Base-by-base conservation (phyloP, 2,888 invertebrate species). In the Aethes cnicana region DNA sequence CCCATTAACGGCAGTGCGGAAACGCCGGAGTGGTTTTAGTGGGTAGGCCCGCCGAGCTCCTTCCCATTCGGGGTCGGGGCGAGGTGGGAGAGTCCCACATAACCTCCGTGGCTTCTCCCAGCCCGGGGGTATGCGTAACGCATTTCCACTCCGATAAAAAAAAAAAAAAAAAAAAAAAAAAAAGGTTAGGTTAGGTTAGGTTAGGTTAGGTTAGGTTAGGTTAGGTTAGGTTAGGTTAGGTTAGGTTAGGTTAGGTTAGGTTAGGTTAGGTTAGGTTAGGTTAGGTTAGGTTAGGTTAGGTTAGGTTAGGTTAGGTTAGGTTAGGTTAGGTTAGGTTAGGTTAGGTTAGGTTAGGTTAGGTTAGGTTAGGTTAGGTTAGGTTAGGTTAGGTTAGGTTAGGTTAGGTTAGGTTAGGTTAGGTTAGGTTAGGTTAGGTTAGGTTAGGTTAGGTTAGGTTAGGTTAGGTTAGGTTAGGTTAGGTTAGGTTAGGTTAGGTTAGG, bases 401-500 rank as follows among this genome's bases (percentile, higher is more conserved):
- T 17, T 33, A 17, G 17, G 33, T 17, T 33, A 33, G 17, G 17
- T 17, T 33, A 33, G 33, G 17, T 33, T 32, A 32, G 32, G 32
- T 32, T 32, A 32, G 32, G 32, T 32, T 32, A 32, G 32, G 32
- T 32, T 32, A 32, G 32, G 32, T 32, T 32, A 32, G 32, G 32
- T 32, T 32, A 32, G 32, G 32, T 32, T 32, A 32, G 32, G 32
- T 32, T 32, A 32, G 32, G 32, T 32, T 32, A 32, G 32, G 32
- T 32, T 32, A 32, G 32, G 32, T 32, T 32, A 32, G 32, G 17
- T 33, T 33, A 33, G 17, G 33, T 33, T 33, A 33, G 33, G 33
- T 33, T 33, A 33, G 33, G 33, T 33, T 33, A 33, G 33, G 33
- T 33, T 33, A 33, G 33, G 33, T 33, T 33, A 33, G 33, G 33